Evolutionary conservation across 2,888 invertebrate genomes (phyloP).

Genomic region (Carterocephalus palaemon): DNA sequence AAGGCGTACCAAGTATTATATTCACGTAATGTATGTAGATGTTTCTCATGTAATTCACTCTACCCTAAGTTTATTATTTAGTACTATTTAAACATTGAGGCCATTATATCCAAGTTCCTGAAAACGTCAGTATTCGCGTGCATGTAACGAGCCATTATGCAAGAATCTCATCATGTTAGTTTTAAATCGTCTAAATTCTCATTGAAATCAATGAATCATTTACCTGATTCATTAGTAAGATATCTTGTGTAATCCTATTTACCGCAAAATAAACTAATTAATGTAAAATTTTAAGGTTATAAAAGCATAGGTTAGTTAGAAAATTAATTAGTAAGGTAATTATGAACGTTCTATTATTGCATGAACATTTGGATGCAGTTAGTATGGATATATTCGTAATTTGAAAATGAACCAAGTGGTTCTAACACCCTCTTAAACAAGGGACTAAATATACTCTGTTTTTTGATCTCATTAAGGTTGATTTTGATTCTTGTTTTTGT

Average conservation of each 20-base stretch:
- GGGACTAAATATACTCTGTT: constrained; percentile 9
- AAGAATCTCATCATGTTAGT: constrained; percentile 26
- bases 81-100: constrained; percentile 6
- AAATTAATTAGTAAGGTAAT: too few species aligned
- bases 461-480: constrained; percentile 11
- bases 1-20: too few species aligned
- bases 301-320: too few species aligned
- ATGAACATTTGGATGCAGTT: too few species aligned
- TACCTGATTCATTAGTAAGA: too few species aligned
- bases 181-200: constrained; percentile 5
- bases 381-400: too few species aligned
- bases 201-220: not conserved
- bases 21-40: too few species aligned
- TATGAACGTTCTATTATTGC: too few species aligned
- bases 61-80: constrained; percentile 3
- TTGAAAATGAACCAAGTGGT: not conserved
- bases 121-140: constrained; percentile 28
- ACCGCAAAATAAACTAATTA: too few species aligned
- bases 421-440: not conserved
- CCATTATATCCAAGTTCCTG: constrained; percentile 30
- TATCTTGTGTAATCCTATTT: too few species aligned
- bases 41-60: constrained; percentile 4
- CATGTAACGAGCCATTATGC: constrained; percentile 25
- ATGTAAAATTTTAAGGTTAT: too few species aligned
- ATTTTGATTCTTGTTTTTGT: constrained; percentile 1